Evolutionary conservation across 2,113 vertebrate genomes (phyloP), one percentile per base, ranked within the genome.

Genomic region (Nettapus auritus): DNA sequence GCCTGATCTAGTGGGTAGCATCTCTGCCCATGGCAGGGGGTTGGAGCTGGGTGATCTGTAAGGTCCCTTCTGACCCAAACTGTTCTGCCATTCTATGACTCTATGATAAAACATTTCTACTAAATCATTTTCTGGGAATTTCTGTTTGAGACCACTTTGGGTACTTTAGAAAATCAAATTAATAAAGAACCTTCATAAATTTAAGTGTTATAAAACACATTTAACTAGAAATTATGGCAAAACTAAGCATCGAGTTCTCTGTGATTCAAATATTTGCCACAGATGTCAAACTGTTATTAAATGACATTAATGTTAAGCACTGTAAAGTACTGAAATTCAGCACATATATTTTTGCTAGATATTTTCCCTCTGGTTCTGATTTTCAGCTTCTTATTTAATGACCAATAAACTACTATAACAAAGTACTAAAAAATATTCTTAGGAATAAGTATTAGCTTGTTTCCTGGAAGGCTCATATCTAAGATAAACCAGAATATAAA

Each of bases 151-250:
- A 53, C 28, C 88, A 91, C 78, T 92, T 66, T 73, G 87, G 33
- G 69, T 74, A 82, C 88, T 94, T 86, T 52, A 42, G 33, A 88
- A 86, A 94, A 95, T 88, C 34, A 81, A 67, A 94, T 89, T 94
- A 91, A 91, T 82, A 88, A 86, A 92, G 64, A 94, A 71, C 60
- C 56, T 82, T 86, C 63, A 94, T 85, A 36, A 94, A 82, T 85
- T 80, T 76, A 85, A 89, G 63, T 50, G 40, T 22, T 62, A 33
- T 82, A 67, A 82, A 95, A 77, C 22, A 52, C 40, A 66, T 83
- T 96, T 94, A 91, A 86, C 33, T 38, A 89, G 79, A 93, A 96
- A 91, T 93, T 62, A 90, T 63, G 83, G 73, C 77, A 80, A 85
- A 94, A 87, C n/a, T 68, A 60, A 93, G 42, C 48, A 34, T 5